phyloP scores from a whole-genome alignment of 30 jellyfish, hydroid and myxozoan species.

The Cassiopea andromeda region DNA sequence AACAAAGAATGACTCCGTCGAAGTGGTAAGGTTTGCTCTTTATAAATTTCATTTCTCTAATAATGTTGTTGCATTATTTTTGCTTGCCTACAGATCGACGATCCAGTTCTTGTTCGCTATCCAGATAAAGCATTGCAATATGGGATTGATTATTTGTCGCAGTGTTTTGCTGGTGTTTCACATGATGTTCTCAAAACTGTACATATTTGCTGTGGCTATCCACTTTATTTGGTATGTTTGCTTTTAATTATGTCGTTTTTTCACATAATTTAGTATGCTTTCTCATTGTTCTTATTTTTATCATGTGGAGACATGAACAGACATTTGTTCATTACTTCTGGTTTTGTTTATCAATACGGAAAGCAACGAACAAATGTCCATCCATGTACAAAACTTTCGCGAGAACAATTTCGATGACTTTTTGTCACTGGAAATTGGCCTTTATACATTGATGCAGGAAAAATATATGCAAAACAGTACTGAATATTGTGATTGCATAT shows the following conservation, averaged over 20 bases:
- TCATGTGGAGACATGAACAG: no score
- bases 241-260: neutral
- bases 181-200: constrained; percentile 74
- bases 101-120: constrained; percentile 75
- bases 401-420: no score
- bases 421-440: no score
- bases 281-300: neutral
- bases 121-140: constrained; percentile 74
- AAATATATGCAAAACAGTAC: no score
- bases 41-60: no score
- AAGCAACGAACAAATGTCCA: no score
- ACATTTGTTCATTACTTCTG: no score
- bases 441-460: no score
- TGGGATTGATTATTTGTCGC: constrained; percentile 57
- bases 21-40: no score
- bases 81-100: constrained; percentile 63
- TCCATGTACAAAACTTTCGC: no score
- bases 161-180: constrained; percentile 74
- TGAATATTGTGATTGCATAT: no score
- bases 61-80: neutral
- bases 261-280: neutral
- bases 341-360: no score
- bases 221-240: constrained; percentile 63
- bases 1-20: neutral
- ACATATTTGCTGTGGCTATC: constrained; percentile 91